Conservation (phyloP, 2,797 vertebrate genomes). For the Mormyrops attenuatus region DNA sequence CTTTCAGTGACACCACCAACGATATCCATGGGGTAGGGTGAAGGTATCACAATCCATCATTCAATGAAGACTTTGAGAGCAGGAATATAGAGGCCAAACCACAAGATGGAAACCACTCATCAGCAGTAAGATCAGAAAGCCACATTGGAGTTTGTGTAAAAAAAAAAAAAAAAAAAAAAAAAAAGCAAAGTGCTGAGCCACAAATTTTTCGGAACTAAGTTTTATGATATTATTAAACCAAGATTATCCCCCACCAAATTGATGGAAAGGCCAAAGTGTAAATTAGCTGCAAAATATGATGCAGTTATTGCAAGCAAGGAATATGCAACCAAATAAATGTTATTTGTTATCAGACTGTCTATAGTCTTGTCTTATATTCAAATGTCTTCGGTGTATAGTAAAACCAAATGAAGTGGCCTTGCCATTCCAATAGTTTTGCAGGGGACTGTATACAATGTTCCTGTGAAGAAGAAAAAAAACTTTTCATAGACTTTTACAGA, state of each 20-base stretch:
- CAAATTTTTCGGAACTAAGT: too few species aligned
- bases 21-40: neutral
- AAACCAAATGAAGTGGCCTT: neutral
- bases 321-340: neutral
- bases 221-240: neutral
- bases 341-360: neutral
- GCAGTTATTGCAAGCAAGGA: neutral
- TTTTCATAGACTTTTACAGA: neutral
- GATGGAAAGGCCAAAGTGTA: neutral
- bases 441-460: neutral
- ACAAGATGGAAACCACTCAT: too few species aligned
- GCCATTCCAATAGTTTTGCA: neutral
- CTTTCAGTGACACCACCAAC: neutral
- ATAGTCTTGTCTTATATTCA: neutral
- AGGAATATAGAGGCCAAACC: too few species aligned
- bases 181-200: too few species aligned
- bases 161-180: too few species aligned
- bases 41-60: neutral
- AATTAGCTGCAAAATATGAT: neutral
- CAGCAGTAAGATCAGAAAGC: too few species aligned
- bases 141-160: too few species aligned
- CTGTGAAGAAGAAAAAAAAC: neutral
- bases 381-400: neutral
- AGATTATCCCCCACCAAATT: neutral
- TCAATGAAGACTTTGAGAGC: neutral